A percentile compares a stretch with the other conserved stretches of the same genome.
Evolutionary conservation across 2,113 vertebrate species (phyloP).

Genomic region (Corynorhinus townsendii): DNA sequence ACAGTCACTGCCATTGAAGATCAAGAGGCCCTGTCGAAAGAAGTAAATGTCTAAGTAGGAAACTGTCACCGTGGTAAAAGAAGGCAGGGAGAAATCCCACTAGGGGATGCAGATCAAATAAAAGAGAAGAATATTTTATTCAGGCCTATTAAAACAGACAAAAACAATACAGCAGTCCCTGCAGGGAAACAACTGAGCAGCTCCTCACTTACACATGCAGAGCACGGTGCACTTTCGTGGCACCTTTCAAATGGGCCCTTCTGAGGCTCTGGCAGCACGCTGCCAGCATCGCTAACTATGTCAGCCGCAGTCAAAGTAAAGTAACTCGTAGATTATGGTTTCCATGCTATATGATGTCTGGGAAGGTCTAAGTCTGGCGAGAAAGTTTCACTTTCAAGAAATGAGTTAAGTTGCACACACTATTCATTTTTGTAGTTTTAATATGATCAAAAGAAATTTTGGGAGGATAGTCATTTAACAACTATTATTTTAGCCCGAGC

Average conservation of each 20-base stretch:
- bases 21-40: conserved; percentile 66
- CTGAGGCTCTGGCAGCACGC: neutral
- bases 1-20: conserved; percentile 64
- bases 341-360: neutral
- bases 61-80: conserved; percentile 71
- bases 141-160: conserved; percentile 76
- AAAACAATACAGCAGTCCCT: conserved; percentile 69
- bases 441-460: neutral
- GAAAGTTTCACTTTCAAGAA: neutral
- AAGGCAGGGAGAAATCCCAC: conserved; percentile 63
- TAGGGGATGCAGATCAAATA: conserved; percentile 76
- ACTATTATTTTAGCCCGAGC: neutral
- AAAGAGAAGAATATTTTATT: conserved; percentile 77
- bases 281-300: conserved; percentile 47
- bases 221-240: conserved; percentile 28
- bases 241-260: conserved; percentile 44
- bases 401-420: neutral
- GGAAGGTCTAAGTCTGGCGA: neutral
- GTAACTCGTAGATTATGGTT: neutral
- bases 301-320: conserved; percentile 49
- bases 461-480: neutral
- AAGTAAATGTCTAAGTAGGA: conserved; percentile 77
- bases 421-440: neutral
- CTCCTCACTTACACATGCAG: conserved; percentile 42
- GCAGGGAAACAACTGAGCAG: conserved; percentile 59